Percentiles rank a stretch among this genome's conserved stretches.
Conservation (phyloP, 2,113 vertebrate species). For the Salminus brasiliensis region DNA sequence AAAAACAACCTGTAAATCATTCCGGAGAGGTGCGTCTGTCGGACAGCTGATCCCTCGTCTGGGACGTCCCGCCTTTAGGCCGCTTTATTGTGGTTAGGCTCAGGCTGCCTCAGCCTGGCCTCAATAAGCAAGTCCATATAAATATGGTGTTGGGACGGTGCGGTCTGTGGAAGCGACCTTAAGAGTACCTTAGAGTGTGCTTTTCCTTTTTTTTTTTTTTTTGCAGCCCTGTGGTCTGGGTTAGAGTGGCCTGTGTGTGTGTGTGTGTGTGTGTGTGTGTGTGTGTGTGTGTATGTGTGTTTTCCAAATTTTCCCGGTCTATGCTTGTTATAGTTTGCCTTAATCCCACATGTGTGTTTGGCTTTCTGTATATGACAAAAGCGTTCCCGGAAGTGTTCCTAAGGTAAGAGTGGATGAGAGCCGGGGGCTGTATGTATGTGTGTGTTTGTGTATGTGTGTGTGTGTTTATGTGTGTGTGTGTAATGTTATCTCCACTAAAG, state of each 20-base stretch:
- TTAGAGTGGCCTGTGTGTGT: not conserved
- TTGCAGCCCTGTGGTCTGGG: not conserved
- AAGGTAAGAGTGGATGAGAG: not conserved
- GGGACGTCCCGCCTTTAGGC: constrained; percentile 80
- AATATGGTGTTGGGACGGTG: constrained; percentile 77
- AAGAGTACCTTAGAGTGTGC: not conserved
- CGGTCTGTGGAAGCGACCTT: constrained; percentile 84
- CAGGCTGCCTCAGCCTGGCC: constrained; percentile 88
- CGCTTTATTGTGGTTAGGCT: constrained; percentile 92
- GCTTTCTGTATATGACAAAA: constrained; percentile 19
- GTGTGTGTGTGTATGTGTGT: not conserved
- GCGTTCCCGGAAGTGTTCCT: not conserved
- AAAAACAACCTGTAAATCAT: constrained; percentile 57
- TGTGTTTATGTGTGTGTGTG: constrained; percentile 44
- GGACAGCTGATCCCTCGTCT: constrained; percentile 74
- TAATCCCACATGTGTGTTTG: not conserved
- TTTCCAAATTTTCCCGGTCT: not conserved
- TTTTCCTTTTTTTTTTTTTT: too few species aligned
- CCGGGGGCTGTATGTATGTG: not conserved
- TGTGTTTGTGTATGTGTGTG: constrained; percentile 27
- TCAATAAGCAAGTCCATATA: constrained; percentile 91
- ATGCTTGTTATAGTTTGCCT: not conserved
- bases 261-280: not conserved
- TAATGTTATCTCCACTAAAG: constrained; percentile 49
- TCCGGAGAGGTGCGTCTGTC: constrained; percentile 54